Evolutionary conservation across 2,797 vertebrate species (phyloP), one percentile per base, ranked within the genome.

Genomic region (Coranthus polyacanthus): DNA sequence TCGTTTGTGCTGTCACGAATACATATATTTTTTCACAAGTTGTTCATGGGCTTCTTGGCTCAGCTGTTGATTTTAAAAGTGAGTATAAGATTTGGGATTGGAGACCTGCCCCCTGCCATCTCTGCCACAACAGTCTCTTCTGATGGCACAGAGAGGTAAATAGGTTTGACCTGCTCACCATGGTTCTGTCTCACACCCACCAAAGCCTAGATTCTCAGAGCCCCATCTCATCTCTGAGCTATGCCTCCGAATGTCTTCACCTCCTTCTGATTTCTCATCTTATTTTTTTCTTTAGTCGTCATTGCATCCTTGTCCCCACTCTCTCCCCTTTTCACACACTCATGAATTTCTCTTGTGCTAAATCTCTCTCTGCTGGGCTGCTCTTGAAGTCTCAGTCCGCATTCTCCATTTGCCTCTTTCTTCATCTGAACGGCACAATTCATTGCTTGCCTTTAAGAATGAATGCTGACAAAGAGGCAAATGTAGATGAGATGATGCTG

Each of bases 121-220:
- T 60, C 6, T 57, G 21, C 24, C 36, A 60, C 46, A 55, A 44
- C 18, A 68, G n/a, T 38, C 53, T 67, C 43, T 53, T 42, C 26
- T 54, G 34, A 66, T 55, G 45, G 44, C 13, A 15, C 12, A 6
- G 26, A 59, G 60, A 26, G 42, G 67, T 55, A 72, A 72, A 88
- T 82, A 49, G 50, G 66, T 77, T 80, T 82, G 71, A 85, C 83
- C 79, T 11, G 3, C 51, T 50, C 73, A 50, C 47, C 22, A n/a
- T 52, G 52, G n/a, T 68, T 68, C 57, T 42, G 16, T 57, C 54
- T 43, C 51, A 63, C 42, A 38, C 21, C 64, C 54, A 68, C 60
- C 32, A 47, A 22, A 38, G 47, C 44, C 16, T 18, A n/a, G 17
- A 13, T 61, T 65, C 55, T 64, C 21, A 46, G 49, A 60, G 38